Evolutionary conservation across 2,888 invertebrate species (phyloP), one percentile per base, ranked within the genome.

Genomic region (Amiota minor): DNA sequence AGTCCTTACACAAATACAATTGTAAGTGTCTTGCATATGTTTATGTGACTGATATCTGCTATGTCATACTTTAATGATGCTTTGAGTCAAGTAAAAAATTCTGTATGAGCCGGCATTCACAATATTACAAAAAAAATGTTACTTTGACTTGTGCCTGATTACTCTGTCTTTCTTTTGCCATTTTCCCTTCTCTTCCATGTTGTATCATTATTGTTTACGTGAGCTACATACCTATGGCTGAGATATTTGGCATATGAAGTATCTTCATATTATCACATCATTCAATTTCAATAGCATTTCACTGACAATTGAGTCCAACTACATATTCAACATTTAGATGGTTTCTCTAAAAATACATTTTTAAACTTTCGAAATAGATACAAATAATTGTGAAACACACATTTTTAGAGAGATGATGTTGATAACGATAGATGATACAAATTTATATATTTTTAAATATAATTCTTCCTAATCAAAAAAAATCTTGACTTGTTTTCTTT

Each of bases 231-330:
- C 18, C 14, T 23, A 62, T 59, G 59, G 20, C 12, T 20, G 20
- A 20, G 59, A 59, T 59, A 23, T 11, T 12, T 47, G 65, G 11
- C 65, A 59, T 9, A 16, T 2, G 9, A 65, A 65, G 16, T 47
- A n/a, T 46, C 65, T 65, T 59, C 49, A 10, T n/a, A 68, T 53
- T 68, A 68, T 68, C 67, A 68, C 67, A 50, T 53, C 14, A 68
- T 68, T 68, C 67, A 23, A 10, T 68, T 53, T 68, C 50, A 65
- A 53, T 68, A 53, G 20, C 53, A 16, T 68, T 23, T 53, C 35
- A 6, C 6, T 35, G 35, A 35, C 35, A 35, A 35, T 35, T 35
- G 35, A 35, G 6, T 35, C 35, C 35, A 35, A 35, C 35, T 35
- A 35, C n/a, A n/a, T n/a, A n/a, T n/a, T n/a, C n/a, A 35, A 35